These are phyloP conservation scores for Eospalax fontanierii DNA, from an alignment of 2,797 vertebrate species.

Conservation along the genomic window DNA sequence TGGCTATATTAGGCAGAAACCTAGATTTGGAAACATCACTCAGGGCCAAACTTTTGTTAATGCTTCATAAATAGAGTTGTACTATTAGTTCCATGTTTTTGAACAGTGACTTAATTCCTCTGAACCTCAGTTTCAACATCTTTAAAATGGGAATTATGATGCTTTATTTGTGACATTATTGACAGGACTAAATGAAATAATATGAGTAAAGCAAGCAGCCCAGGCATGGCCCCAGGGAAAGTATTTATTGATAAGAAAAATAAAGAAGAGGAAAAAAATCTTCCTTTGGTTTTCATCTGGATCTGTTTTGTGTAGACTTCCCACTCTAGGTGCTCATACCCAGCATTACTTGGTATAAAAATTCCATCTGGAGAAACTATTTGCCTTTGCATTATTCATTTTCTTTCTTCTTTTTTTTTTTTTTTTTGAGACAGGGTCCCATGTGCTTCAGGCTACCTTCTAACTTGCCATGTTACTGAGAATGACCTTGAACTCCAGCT, in stretches of 20 bases:
- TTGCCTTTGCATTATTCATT: slow-evolving; percentile 49
- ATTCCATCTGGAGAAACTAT: slow-evolving; percentile 54
- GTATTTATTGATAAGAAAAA: slow-evolving; percentile 35
- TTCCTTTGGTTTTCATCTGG: background rate
- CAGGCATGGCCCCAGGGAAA: background rate
- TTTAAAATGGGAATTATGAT: slow-evolving; percentile 52
- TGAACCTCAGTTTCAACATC: slow-evolving; percentile 54
- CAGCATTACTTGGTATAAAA: slow-evolving; percentile 48
- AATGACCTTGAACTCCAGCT: background rate
- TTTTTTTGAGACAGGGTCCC: background rate
- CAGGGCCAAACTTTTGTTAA: slow-evolving; percentile 72
- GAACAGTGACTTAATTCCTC: background rate
- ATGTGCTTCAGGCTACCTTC: background rate
- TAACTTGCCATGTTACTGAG: background rate
- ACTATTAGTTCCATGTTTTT: slow-evolving; percentile 44
- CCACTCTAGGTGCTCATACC: background rate
- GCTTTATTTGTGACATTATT: slow-evolving; percentile 52
- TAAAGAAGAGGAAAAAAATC: slow-evolving; percentile 22
- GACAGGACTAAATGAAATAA: slow-evolving; percentile 53
- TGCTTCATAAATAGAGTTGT: slow-evolving; percentile 52
- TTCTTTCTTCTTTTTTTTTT: background rate
- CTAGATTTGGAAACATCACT: slow-evolving; percentile 75
- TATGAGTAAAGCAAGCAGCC: slow-evolving; percentile 37
- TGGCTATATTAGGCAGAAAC: slow-evolving; percentile 81
- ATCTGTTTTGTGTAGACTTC: slow-evolving; percentile 7